Evolutionary conservation across 2,797 vertebrate genomes (phyloP), one percentile per base, ranked within the genome.

Genomic region (Monodelphis domestica): DNA sequence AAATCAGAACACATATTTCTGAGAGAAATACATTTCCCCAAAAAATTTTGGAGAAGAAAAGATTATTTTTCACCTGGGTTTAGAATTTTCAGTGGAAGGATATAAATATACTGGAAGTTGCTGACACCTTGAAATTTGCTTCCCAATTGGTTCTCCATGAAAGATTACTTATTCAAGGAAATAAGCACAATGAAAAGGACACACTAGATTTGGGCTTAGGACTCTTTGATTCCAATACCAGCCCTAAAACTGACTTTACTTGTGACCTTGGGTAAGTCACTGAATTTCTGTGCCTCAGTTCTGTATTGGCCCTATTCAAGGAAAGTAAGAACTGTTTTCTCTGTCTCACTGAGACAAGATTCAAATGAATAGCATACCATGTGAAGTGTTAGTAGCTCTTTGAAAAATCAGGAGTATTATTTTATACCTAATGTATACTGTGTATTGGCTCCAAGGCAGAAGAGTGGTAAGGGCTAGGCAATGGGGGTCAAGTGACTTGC

Each of bases 291-390:
- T 0, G 15, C n/a, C 7, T 59, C 92, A 12, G 91, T 94, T 90
- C 88, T 57, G 63, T 54, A 30, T 56, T 92, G 84, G 93, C 57
- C 21, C 70, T 45, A 89, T 50, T 91, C 91, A n/a, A 88, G 54
- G 70, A 92, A 63, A 55, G 59, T 0, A 0, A 90, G 90, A 93
- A 59, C 89, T 96, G 59, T 78, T 92, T 97, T 97, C 89, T 90
- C 59, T 28, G 63, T 93, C 87, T 93, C 54, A 54, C 2, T 70
- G 94, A 94, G 95, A 94, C 91, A 91, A 29, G 53, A 95, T 87
- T 92, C 92, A 92, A 95, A 95, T 96, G 51, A 95, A 95, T 87
- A 56, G 51, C 53, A 51, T 90, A 87, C 54, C 5, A 52, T 7
- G 88, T n/a, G 93, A 94, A 95, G 59, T 91, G 11, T 51, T 92